phyloP scores from a whole-genome alignment of 2,113 vertebrate species.

The Ophiodon elongatus region DNA sequence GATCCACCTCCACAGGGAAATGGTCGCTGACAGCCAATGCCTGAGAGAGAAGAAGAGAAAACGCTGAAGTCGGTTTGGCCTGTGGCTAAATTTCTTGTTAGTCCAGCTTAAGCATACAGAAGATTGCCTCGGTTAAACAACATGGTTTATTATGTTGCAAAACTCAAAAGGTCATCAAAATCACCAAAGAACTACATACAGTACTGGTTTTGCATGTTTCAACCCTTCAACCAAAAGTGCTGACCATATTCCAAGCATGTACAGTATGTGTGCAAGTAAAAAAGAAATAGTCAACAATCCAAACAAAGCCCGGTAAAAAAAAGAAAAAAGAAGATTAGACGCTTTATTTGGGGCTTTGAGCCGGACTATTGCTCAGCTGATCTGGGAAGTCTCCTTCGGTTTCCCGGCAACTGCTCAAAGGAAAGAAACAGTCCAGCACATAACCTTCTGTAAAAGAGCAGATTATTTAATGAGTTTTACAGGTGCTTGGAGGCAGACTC shows the following conservation, averaged over 20 bases:
- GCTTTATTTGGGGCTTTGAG: background rate
- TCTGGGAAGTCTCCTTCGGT: background rate
- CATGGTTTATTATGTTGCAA: background rate
- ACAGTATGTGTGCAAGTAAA: background rate
- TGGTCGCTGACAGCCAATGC: conserved; percentile 93
- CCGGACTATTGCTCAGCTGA: background rate
- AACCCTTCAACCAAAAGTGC: background rate
- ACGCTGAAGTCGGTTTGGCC: background rate
- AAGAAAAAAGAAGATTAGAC: background rate
- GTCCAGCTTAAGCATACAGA: background rate
- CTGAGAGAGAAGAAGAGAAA: conserved; percentile 69
- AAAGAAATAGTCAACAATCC: background rate
- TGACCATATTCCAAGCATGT: background rate
- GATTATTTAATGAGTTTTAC: background rate
- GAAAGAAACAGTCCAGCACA: background rate
- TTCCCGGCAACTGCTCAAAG: background rate
- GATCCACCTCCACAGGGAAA: conserved; percentile 91
- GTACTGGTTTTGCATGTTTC: background rate
- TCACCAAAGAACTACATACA: background rate
- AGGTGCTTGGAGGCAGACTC: background rate
- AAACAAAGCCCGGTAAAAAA: background rate
- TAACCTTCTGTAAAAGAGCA: background rate
- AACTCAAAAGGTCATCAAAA: background rate
- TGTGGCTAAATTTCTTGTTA: background rate
- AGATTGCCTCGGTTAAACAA: background rate